Evolutionary conservation across 2,113 vertebrate species (phyloP).

Genomic region (Sterna hirundo): DNA sequence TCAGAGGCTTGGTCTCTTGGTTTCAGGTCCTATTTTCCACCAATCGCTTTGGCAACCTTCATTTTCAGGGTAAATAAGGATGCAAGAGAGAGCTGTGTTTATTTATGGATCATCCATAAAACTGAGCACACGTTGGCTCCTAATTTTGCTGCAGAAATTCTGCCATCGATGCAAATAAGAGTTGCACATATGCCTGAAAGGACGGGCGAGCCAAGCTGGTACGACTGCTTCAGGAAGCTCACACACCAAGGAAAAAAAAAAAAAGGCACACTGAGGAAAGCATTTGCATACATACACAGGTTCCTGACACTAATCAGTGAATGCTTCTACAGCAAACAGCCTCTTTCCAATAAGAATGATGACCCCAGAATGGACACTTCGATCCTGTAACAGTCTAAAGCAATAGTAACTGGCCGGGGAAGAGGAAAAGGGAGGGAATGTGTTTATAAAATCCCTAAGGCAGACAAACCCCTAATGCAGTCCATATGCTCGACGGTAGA

Average conservation of each 20-base stretch:
- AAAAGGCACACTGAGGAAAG: not conserved
- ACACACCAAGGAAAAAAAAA: not conserved
- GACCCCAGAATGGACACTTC: not conserved
- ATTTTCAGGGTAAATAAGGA: conserved; percentile 4
- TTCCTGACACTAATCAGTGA: not conserved
- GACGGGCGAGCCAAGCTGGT: not conserved
- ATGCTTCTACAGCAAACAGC: not conserved
- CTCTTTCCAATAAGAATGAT: not conserved
- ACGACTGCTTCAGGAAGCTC: not conserved
- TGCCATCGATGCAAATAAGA: not conserved
- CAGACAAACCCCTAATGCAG: conserved; percentile 1
- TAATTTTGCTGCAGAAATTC: conserved; percentile 22
- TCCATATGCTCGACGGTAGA: not conserved
- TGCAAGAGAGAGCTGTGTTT: not conserved
- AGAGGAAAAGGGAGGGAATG: not conserved
- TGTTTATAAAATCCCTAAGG: conserved; percentile 22
- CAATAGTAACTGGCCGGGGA: not conserved
- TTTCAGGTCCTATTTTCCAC: not conserved
- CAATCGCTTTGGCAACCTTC: not conserved
- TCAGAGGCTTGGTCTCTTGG: not conserved
- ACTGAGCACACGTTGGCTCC: not conserved
- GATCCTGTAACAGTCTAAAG: not conserved
- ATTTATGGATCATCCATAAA: not conserved
- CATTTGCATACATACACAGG: not conserved
- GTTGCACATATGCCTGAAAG: conserved; percentile 7